These are phyloP conservation scores for Chlorospingus flavigularis DNA, from an alignment of 2,797 vertebrate species.

Conservation along the genomic window DNA sequence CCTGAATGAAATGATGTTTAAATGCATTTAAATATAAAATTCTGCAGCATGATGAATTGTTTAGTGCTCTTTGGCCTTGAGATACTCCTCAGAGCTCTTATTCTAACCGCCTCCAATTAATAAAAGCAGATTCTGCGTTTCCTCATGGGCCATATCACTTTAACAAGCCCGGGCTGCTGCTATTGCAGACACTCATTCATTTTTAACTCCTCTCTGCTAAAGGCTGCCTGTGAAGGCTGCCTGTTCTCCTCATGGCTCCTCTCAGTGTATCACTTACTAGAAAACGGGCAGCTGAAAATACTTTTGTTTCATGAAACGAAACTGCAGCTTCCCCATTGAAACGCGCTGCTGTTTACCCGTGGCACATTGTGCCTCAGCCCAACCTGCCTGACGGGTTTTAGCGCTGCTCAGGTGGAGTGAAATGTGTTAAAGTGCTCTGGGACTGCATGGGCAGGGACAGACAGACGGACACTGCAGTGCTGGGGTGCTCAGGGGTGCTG, in stretches of 20 bases:
- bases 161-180: neutral
- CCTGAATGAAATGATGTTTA: neutral
- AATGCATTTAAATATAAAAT: neutral
- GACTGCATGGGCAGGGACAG: neutral
- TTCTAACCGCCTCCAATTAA: conserved; percentile 28
- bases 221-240: neutral
- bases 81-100: neutral
- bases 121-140: neutral
- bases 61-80: neutral
- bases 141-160: neutral
- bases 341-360: neutral
- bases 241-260: neutral
- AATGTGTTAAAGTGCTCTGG: neutral
- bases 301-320: neutral
- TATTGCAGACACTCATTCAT: neutral
- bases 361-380: accelerated
- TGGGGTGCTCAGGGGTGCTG: too few relatives aligned
- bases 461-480: neutral
- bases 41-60: neutral
- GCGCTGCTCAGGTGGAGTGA: neutral
- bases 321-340: neutral
- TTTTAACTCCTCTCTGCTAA: conserved; percentile 15
- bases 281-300: neutral
- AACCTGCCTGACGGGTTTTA: conserved; percentile 2
- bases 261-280: neutral